Evolutionary conservation across 1,140 invertebrate species (phyloP), one percentile per base, ranked within the genome.

Genomic region (Cyrtorhinus lividipennis): DNA sequence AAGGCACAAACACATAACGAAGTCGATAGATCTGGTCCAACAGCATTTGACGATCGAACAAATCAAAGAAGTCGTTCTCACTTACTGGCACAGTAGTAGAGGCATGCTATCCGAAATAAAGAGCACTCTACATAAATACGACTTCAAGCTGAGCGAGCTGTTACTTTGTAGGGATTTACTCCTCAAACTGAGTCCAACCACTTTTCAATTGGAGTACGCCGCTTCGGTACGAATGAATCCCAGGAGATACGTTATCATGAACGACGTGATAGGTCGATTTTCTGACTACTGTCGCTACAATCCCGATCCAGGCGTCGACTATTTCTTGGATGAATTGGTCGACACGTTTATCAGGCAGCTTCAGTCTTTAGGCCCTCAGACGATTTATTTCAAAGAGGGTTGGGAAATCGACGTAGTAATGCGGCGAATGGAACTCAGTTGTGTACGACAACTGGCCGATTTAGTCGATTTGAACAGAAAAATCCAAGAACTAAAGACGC

Each of bases 381-480:
- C 10, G 15, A 59, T 59, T 59, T 59, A 59, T 26, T 59, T 59
- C 58, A 26, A 59, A 22, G 24, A 59, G n/a, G 8, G 15, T 30
- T 59, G 58, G 58, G 58, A 59, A 59, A 30, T 59, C 58, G 58
- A 59, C 26, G 2, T 59, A 3, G 58, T 59, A 15, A 18, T 59
- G 13, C 13, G 27, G 24, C 18, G 26, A 46, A 45, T 61, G 22
- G 45, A 61, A 24, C 38, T 45, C 2, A 10, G 48, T 10, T 24
- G 27, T 18, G 45, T 48, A n/a, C n/a, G n/a, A n/a, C n/a, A n/a
- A n/a, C n/a, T n/a, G n/a, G n/a, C n/a, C n/a, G n/a, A n/a, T n/a
- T n/a, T n/a, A n/a, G n/a, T n/a, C n/a, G n/a, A n/a, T n/a, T n/a
- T n/a, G n/a, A n/a, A n/a, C n/a, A n/a, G n/a, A n/a, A n/a, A n/a